Evolutionary conservation across 2,888 invertebrate species (phyloP).

Genomic region (Apocheima hispidaria): DNA sequence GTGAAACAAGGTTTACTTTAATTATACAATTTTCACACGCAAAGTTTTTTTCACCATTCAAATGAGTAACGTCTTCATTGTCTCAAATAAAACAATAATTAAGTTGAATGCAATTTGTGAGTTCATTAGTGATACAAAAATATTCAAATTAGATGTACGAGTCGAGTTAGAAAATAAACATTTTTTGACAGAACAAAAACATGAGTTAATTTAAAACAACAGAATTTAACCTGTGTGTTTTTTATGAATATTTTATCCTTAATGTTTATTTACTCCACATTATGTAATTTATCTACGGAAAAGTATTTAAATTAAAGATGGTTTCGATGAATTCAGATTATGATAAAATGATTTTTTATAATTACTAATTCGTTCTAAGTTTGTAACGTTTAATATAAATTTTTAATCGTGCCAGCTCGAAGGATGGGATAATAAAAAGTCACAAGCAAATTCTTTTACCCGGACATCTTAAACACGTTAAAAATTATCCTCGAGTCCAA

Average conservation of each 20-base stretch:
- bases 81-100: slow-evolving; percentile 58
- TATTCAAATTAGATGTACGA: slow-evolving; percentile 44
- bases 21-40: slow-evolving; percentile 74
- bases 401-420: background rate
- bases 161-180: slow-evolving; percentile 33
- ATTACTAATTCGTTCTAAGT: background rate
- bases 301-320: background rate
- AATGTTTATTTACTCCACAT: background rate
- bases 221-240: slow-evolving; percentile 18
- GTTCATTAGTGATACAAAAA: slow-evolving; percentile 45
- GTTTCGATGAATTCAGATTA: background rate
- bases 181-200: slow-evolving; percentile 36
- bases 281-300: too few relatives aligned
- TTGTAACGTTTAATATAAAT: too few relatives aligned
- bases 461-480: slow-evolving; percentile 24
- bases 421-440: slow-evolving; percentile 1
- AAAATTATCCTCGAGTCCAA: slow-evolving; percentile 35
- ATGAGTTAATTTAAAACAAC: slow-evolving; percentile 24
- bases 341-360: background rate
- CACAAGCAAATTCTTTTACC: slow-evolving; percentile 13
- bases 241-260: slow-evolving; percentile 19
- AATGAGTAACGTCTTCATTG: slow-evolving; percentile 72
- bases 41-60: slow-evolving; percentile 60
- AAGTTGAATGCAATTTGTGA: slow-evolving; percentile 50
- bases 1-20: slow-evolving; percentile 27